These are phyloP conservation scores for Wasmannia auropunctata DNA, from an alignment of 1,140 invertebrate genomes.

Conservation along the genomic window DNA sequence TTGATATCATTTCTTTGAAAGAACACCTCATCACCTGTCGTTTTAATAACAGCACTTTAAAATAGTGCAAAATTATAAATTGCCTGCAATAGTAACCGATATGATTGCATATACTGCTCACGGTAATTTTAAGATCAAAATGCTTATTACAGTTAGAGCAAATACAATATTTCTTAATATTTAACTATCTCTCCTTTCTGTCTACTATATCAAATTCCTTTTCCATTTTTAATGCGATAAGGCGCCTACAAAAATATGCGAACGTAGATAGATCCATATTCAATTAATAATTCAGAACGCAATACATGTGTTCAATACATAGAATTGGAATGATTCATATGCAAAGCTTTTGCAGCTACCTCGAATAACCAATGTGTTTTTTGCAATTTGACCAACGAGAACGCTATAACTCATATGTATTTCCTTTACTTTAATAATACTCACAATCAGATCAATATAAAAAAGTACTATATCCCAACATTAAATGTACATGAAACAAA, in stretches of 20 bases:
- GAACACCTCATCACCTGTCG: background rate
- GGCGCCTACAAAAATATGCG: background rate
- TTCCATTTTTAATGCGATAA: background rate
- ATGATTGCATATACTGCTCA: slow-evolving; percentile 36
- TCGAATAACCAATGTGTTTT: slow-evolving; percentile 24
- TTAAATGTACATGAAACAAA: background rate
- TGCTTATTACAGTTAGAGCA: slow-evolving; percentile 47
- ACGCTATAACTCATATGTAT: background rate
- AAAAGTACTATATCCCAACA: background rate
- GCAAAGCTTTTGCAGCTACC: background rate
- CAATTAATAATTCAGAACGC: slow-evolving; percentile 29
- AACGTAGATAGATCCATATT: background rate
- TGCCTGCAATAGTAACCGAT: slow-evolving; percentile 7
- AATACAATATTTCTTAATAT: slow-evolving; percentile 13
- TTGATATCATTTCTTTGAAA: background rate
- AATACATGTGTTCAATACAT: slow-evolving; percentile 2
- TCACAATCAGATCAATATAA: background rate
- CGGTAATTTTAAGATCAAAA: background rate
- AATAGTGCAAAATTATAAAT: slow-evolving; percentile 26
- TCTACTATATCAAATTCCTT: background rate
- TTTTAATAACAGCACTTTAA: background rate
- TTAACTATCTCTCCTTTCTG: slow-evolving; percentile 48
- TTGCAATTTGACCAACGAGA: background rate
- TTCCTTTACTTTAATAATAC: background rate
- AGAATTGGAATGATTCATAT: slow-evolving; percentile 12